Base-by-base conservation (phyloP, 1,140 invertebrate genomes). In the Drosophila guanche region DNA sequence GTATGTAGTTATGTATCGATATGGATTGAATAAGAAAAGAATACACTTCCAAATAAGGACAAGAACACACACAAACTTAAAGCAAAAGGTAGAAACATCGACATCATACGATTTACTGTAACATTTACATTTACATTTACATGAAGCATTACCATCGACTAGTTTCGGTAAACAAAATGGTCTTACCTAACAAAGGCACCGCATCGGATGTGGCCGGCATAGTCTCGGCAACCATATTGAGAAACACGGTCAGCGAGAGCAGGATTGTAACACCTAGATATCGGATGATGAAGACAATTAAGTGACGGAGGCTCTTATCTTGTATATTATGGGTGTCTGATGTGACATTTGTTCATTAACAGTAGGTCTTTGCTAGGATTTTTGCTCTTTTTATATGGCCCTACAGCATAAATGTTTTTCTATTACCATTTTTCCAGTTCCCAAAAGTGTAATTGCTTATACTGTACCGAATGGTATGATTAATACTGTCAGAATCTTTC, bases 201-300 rank as follows among this genome's bases (percentile, higher is more conserved):
- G 96, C 96, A 92, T 98, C 97, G 74, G 97, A 98, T 51, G 97
- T 97, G 73, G 96, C 96, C 72, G 97, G 97, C 95, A 98, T 97
- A 81, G 96, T 97, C 94, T 98, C 97, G 77, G 97, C 96, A 76
- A 98, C 97, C 94, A 98, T 95, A 93, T 97, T 97, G 90, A 97
- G 94, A 94, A 99, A 99, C 92, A 99, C 98, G 92, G 98, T 99
- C 93, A 99, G 94, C 91, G 98, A 99, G 92, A 99, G 96, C 84
- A 99, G 94, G 93, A 99, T 99, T 90, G 98, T 99, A 86, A 99
- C 98, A 93, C 98, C 98, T 99, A 94, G 51, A 88, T 75, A 75
- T 74, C 50, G 43, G 48, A 76, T 67, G 47, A 23, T 52, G 22
- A 75, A 33, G 40, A 8, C 40, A 7, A 59, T 48, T 68, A 53